Evolutionary conservation across 2,888 invertebrate species (phyloP).

Genomic region (Petrolisthes cinctipes): DNA sequence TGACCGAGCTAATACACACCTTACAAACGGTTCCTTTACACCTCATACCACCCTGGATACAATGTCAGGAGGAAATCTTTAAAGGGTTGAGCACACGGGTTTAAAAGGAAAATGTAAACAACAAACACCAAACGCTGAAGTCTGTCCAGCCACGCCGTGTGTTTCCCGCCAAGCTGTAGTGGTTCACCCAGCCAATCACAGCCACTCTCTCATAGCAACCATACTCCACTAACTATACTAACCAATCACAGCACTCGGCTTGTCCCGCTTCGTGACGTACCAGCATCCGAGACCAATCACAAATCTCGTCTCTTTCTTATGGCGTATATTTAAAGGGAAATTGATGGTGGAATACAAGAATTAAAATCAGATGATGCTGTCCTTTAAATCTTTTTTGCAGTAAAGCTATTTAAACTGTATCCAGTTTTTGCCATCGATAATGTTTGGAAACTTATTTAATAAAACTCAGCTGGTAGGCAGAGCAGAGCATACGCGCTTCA

Average conservation of each 20-base stretch:
- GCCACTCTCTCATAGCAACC: not conserved
- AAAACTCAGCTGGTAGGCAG: too few relatives aligned
- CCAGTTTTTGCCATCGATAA: too few relatives aligned
- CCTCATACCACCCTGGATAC: not conserved
- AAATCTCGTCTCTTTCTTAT: not conserved
- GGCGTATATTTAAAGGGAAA: not conserved
- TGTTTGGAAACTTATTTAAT: too few relatives aligned
- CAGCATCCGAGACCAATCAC: not conserved
- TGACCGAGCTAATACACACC: not conserved
- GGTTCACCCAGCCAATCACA: not conserved
- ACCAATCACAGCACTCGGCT: not conserved
- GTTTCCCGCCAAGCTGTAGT: constrained; percentile 43
- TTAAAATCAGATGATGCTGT: too few relatives aligned
- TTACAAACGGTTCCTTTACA: too few relatives aligned
- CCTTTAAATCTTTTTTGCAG: too few relatives aligned
- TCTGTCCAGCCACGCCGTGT: constrained; percentile 24
- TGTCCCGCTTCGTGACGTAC: not conserved
- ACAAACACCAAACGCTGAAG: not conserved
- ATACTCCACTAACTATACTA: not conserved
- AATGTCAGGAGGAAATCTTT: not conserved
- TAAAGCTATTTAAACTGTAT: too few relatives aligned
- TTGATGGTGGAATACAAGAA: too few relatives aligned
- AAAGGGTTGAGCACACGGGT: not conserved
- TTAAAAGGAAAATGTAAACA: constrained; percentile 41
- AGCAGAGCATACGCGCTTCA: too few relatives aligned